Percentiles rank a stretch among this genome's conserved stretches.
Conservation (phyloP, 2,888 invertebrate genomes). For the Hypsopygia costalis region DNA sequence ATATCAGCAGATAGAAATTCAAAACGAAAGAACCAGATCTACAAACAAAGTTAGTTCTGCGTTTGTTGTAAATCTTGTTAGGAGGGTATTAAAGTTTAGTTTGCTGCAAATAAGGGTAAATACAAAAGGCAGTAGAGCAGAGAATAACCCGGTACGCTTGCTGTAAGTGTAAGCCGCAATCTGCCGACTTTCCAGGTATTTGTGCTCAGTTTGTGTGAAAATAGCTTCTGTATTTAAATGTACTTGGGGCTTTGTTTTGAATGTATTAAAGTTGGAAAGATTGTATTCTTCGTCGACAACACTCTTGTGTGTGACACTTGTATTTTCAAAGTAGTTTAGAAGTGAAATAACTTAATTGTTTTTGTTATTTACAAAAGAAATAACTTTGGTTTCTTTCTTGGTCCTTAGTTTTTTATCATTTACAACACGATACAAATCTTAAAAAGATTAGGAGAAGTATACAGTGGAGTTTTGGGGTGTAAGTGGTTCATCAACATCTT, state of each 20-base stretch:
- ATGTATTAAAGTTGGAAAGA: constrained; percentile 8
- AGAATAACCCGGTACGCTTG: constrained; percentile 48
- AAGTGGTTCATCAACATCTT: no score
- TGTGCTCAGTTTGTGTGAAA: constrained; percentile 38
- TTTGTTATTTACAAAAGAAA: no score
- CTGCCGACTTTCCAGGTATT: constrained; percentile 70
- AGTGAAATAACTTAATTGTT: no score
- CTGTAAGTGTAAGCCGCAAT: constrained; percentile 67
- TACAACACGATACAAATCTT: no score
- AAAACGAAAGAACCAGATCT: constrained; percentile 18
- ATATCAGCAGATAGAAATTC: constrained; percentile 15
- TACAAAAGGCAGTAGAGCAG: constrained; percentile 27
- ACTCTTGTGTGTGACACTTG: no score
- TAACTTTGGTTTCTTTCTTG: no score
- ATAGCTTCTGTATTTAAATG: constrained; percentile 35
- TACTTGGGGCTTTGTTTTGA: constrained; percentile 1
- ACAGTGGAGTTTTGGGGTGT: no score
- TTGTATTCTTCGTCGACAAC: background rate
- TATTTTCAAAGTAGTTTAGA: no score
- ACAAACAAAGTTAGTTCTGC: constrained; percentile 16
- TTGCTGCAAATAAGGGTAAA: constrained; percentile 17
- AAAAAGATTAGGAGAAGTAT: no score
- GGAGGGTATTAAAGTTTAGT: constrained; percentile 20
- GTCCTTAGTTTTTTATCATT: no score
- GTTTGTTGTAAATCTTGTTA: constrained; percentile 18